Conservation (phyloP, 2,888 invertebrate genomes). For the Drosophila niveifrons region DNA sequence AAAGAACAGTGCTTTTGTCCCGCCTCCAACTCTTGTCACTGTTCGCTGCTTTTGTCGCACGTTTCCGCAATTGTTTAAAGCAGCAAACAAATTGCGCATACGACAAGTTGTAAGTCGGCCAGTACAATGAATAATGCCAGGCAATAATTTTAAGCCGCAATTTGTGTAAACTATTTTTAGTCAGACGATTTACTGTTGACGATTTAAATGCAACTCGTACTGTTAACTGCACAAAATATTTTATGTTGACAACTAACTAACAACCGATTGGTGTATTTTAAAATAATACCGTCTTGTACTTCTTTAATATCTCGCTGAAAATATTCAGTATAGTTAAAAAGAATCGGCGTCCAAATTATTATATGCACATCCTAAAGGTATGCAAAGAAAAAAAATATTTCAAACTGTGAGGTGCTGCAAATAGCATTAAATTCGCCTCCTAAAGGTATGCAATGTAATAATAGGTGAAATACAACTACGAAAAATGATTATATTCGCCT, state of each 20-base stretch:
- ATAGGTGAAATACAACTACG: no score
- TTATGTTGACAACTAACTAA: background rate
- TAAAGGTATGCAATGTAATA: no score
- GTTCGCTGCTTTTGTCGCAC: conserved; percentile 41
- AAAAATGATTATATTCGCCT: no score
- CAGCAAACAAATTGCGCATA: conserved; percentile 69
- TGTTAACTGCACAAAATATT: background rate
- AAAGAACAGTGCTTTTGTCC: background rate
- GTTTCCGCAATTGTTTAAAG: conserved; percentile 73
- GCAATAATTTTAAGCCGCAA: conserved; percentile 52
- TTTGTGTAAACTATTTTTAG: conserved; percentile 58
- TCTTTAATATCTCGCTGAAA: no score
- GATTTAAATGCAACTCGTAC: background rate
- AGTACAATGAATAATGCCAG: conserved; percentile 38
- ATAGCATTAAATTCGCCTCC: background rate
- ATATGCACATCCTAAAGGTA: no score
- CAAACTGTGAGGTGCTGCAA: background rate
- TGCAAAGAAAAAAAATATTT: no score
- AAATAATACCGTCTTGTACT: no score
- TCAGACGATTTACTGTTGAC: background rate
- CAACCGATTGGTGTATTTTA: no score
- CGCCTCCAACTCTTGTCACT: background rate
- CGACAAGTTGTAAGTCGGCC: conserved; percentile 45
- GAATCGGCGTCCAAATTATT: no score
- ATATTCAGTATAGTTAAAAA: no score